Conservation (phyloP, 2,797 vertebrate genomes). For the Lateolabrax maculatus region DNA sequence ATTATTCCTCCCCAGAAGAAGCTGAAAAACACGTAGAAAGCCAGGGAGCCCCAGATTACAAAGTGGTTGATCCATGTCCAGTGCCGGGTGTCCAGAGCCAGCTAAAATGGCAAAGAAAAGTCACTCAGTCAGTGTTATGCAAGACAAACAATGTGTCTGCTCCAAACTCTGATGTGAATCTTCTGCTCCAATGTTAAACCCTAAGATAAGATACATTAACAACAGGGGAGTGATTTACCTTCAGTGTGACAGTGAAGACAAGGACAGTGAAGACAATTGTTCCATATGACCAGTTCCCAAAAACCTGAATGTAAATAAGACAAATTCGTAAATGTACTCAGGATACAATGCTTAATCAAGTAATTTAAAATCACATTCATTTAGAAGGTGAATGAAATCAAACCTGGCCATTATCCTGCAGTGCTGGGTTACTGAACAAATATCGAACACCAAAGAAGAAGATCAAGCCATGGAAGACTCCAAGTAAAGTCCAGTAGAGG, state of each 20-base stretch:
- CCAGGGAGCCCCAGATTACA: constrained; percentile 98
- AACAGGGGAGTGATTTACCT: constrained; percentile 83
- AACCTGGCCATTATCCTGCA: constrained; percentile 97
- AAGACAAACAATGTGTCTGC: neutral
- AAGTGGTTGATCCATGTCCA: constrained; percentile 99
- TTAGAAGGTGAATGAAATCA: constrained; percentile 30
- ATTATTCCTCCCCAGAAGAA: constrained; percentile 99
- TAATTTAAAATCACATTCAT: neutral
- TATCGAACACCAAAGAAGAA: constrained; percentile 96
- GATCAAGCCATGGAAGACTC: constrained; percentile 93
- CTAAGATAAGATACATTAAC: neutral
- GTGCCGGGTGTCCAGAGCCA: constrained; percentile 96
- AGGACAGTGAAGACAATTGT: constrained; percentile 97
- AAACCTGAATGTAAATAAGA: constrained; percentile 86
- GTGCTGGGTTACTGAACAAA: constrained; percentile 91
- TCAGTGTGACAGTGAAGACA: constrained; percentile 98
- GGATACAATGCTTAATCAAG: neutral
- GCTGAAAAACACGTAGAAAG: constrained; percentile 98
- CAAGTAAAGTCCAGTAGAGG: constrained; percentile 95
- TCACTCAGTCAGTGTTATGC: neutral
- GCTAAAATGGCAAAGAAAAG: constrained; percentile 77
- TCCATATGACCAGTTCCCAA: constrained; percentile 98
- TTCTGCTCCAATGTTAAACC: neutral
- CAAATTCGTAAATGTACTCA: constrained; percentile 4
- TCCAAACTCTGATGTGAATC: neutral